These are phyloP conservation scores for Parauchenoglanis punctatus DNA, from an alignment of 2,797 vertebrate species.

Conservation along the genomic window DNA sequence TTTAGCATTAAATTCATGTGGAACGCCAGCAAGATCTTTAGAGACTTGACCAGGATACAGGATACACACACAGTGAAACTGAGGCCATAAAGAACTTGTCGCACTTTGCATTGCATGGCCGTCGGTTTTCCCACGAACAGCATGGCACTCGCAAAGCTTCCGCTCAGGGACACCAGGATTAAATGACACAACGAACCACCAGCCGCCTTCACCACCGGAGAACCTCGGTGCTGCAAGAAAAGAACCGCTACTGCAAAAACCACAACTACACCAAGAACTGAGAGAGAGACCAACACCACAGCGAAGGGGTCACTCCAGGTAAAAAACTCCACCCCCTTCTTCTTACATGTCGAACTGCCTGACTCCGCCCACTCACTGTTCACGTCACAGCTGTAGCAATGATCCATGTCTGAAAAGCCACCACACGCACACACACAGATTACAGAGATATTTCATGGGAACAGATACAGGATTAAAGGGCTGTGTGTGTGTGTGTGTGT, in stretches of 20 bases:
- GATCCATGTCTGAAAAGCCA: conserved; percentile 79
- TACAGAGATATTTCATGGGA: not conserved
- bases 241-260: conserved; percentile 75
- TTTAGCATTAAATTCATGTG: conserved; percentile 82
- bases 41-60: conserved; percentile 87
- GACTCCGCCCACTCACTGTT: conserved; percentile 78
- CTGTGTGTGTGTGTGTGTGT: not conserved
- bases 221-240: conserved; percentile 80
- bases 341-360: conserved; percentile 74
- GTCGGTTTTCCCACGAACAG: conserved; percentile 84
- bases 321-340: conserved; percentile 77
- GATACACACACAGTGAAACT: conserved; percentile 87
- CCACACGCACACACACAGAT: conserved; percentile 3
- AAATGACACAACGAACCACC: conserved; percentile 81
- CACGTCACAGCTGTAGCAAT: conserved; percentile 78
- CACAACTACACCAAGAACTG: conserved; percentile 75
- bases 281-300: conserved; percentile 76
- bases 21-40: conserved; percentile 89
- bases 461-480: not conserved
- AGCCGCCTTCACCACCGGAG: conserved; percentile 83
- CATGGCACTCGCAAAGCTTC: conserved; percentile 78
- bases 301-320: conserved; percentile 81
- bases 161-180: conserved; percentile 83
- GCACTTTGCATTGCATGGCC: conserved; percentile 76
- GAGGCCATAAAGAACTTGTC: conserved; percentile 83